Evolutionary conservation across 2,113 vertebrate genomes (phyloP).

Genomic region (Coregonus clupeaformis): DNA sequence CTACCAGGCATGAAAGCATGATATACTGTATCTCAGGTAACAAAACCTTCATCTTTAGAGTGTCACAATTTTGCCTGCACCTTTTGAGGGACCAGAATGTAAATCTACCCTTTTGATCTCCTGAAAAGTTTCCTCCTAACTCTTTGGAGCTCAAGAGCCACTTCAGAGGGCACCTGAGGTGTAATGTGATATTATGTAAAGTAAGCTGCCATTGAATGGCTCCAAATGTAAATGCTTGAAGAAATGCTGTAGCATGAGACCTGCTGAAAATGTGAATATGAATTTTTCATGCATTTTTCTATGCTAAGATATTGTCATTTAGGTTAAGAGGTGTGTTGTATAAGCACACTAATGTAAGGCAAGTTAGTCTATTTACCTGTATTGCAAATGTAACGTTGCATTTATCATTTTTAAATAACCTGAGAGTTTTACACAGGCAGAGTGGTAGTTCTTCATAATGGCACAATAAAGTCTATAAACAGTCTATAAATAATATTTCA

Average conservation of each 20-base stretch:
- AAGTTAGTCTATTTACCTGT: background rate
- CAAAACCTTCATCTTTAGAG: background rate
- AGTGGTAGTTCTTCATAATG: no score
- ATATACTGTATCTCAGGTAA: background rate
- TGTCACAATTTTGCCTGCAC: background rate
- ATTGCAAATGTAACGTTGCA: background rate
- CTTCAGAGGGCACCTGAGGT: background rate
- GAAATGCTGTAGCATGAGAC: background rate
- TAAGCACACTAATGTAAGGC: background rate
- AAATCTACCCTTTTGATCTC: background rate
- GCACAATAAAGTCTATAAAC: no score
- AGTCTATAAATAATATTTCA: no score
- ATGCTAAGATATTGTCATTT: background rate
- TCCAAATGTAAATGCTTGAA: background rate
- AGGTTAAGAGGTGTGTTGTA: background rate
- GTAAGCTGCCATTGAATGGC: no score
- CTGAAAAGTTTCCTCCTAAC: background rate
- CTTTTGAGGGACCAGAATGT: background rate
- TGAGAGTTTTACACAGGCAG: background rate
- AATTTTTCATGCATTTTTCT: constrained; percentile 3
- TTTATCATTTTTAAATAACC: background rate
- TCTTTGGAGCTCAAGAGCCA: background rate
- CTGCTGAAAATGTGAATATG: background rate
- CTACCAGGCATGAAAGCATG: background rate
- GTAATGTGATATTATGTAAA: background rate